phyloP scores from a whole-genome alignment of 2,888 invertebrate genomes.

The Protonemura montana region DNA sequence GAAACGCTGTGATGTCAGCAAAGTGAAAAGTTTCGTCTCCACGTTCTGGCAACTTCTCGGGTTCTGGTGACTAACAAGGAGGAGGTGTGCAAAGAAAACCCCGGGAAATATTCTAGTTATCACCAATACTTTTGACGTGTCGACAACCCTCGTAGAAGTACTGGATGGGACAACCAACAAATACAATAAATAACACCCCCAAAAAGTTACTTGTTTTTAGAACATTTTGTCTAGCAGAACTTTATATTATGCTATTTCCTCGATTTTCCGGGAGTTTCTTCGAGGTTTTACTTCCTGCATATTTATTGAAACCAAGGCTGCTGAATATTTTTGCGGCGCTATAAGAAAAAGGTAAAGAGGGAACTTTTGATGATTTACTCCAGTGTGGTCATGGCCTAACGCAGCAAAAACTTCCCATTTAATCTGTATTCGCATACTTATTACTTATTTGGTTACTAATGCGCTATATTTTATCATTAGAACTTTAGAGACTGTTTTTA shows the following conservation, averaged over 20 bases:
- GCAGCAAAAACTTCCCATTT: background rate
- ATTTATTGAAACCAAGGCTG: background rate
- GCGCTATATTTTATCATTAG: background rate
- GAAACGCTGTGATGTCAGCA: background rate
- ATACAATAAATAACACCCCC: conserved; percentile 9
- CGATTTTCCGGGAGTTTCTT: conserved; percentile 7
- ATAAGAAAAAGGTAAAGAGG: background rate
- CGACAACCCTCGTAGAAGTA: background rate
- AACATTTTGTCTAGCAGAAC: background rate
- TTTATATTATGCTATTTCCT: background rate
- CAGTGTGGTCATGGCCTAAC: background rate
- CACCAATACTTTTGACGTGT: conserved; percentile 14
- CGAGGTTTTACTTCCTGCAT: background rate
- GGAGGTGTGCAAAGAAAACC: background rate
- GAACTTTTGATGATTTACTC: background rate
- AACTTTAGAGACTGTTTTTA: background rate
- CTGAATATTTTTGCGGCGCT: background rate
- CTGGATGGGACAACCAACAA: background rate
- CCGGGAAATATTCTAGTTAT: conserved; percentile 1
- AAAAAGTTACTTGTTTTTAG: conserved; percentile 21
- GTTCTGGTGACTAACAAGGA: no score
- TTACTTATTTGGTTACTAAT: background rate
- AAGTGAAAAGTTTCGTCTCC: background rate
- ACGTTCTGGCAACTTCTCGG: background rate
- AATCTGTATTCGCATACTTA: background rate